These are phyloP conservation scores for Paedocypris micromegethes DNA, from an alignment of 2,797 vertebrate species.

Conservation along the genomic window DNA sequence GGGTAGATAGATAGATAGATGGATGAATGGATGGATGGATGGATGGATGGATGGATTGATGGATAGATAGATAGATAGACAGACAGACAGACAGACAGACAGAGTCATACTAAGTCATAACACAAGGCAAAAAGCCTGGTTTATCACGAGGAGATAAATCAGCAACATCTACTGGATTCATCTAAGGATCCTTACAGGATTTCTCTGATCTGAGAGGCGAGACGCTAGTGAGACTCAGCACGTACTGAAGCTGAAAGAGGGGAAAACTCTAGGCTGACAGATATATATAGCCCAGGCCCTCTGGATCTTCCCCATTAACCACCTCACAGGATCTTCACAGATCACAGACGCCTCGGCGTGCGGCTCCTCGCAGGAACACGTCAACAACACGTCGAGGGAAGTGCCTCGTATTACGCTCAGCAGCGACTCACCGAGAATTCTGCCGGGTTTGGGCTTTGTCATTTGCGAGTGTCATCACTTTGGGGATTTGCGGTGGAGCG, in stretches of 20 bases:
- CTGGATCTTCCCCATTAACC: constrained; percentile 29
- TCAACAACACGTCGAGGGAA: neutral
- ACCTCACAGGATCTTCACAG: constrained; percentile 20
- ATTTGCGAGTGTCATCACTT: constrained; percentile 41
- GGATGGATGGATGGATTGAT: neutral
- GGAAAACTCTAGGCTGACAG: constrained; percentile 59
- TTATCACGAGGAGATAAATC: constrained; percentile 33
- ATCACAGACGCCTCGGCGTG: constrained; percentile 20
- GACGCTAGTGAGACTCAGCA: constrained; percentile 33
- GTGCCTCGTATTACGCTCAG: constrained; percentile 8
- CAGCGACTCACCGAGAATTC: constrained; percentile 9
- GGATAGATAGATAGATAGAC: neutral
- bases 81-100: neutral
- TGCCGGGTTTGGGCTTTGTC: constrained; percentile 35
- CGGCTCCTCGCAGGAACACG: constrained; percentile 6
- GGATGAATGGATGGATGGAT: neutral
- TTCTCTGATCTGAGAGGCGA: constrained; percentile 47
- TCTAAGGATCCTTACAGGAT: constrained; percentile 47
- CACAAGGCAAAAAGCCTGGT: too few species aligned
- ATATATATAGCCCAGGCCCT: constrained; percentile 57
- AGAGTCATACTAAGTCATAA: too few species aligned
- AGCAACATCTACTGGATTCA: constrained; percentile 25
- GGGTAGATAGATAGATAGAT: neutral
- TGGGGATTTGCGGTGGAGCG: constrained; percentile 23
- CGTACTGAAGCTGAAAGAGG: constrained; percentile 52